phyloP scores from a whole-genome alignment of 2,797 vertebrate species.

The Malacoraja senta region DNA sequence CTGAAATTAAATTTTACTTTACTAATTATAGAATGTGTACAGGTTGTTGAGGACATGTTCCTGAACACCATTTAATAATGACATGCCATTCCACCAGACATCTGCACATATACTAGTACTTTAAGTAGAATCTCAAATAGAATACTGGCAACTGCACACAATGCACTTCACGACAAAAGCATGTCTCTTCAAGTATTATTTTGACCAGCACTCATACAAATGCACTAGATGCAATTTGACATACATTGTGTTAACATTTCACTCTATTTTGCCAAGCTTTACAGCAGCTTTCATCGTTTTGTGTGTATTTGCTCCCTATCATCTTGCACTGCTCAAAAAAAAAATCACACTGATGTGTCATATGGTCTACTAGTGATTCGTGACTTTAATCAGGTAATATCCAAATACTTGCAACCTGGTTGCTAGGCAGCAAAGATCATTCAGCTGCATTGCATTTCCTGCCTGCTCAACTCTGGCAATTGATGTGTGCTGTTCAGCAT shows the following conservation, averaged over 20 bases:
- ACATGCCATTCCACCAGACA: not conserved
- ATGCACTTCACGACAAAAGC: not conserved
- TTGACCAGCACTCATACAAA: slow-evolving; percentile 12
- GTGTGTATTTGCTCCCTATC: slow-evolving; percentile 25
- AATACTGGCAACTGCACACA: not conserved
- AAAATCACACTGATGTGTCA: slow-evolving; percentile 22
- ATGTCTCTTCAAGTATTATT: slow-evolving; percentile 13
- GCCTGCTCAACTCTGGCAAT: not conserved
- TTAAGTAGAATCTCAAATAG: not conserved
- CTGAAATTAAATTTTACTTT: not conserved
- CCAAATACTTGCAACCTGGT: slow-evolving; percentile 67
- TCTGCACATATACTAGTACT: not conserved
- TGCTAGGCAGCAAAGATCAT: slow-evolving; percentile 75
- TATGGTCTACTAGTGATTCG: slow-evolving; percentile 73
- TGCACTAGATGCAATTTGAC: slow-evolving; percentile 17
- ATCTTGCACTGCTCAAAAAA: not conserved
- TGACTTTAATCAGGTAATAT: slow-evolving; percentile 77
- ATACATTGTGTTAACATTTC: not conserved
- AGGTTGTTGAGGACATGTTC: not conserved
- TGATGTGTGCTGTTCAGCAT: not conserved
- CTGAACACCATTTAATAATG: not conserved
- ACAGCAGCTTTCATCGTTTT: not conserved
- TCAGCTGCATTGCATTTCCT: slow-evolving; percentile 49
- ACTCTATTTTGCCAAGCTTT: not conserved
- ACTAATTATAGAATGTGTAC: not conserved